Percentiles rank a stretch among this genome's conserved stretches.
Conservation (phyloP, 2,797 vertebrate genomes). For the Nyctibius grandis region DNA sequence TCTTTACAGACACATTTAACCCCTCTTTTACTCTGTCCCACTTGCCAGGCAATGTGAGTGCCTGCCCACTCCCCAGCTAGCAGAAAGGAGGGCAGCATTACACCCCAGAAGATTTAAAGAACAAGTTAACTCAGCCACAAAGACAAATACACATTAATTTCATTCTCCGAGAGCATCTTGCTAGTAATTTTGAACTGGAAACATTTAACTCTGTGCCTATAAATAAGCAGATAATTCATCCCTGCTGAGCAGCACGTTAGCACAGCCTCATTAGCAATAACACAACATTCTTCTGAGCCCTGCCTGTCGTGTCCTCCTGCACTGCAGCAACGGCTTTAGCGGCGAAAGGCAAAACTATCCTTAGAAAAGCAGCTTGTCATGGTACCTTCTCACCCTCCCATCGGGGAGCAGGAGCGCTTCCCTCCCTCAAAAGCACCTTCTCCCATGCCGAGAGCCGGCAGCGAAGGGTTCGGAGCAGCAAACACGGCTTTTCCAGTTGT, state of each 20-base stretch:
- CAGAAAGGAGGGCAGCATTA: not conserved
- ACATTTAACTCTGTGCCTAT: not conserved
- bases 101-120: not conserved
- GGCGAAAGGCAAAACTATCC: not conserved
- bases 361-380: not conserved
- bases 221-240: constrained; percentile 26
- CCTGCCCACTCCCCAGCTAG: not conserved
- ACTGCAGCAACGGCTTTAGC: constrained; percentile 69
- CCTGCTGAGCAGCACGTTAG: constrained; percentile 9
- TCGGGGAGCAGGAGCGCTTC: not conserved
- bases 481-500: constrained; percentile 42
- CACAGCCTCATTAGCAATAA: constrained; percentile 39
- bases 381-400: constrained; percentile 29
- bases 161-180: not conserved
- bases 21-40: not conserved
- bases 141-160: not conserved
- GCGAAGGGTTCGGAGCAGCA: not conserved
- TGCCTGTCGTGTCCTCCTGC: constrained; percentile 64
- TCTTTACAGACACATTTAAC: constrained; percentile 8
- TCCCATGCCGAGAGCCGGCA: not conserved
- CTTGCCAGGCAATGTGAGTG: not conserved
- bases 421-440: constrained; percentile 50
- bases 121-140: not conserved
- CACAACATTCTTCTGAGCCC: not conserved
- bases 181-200: not conserved